Conservation (phyloP, 2,888 invertebrate genomes). For the Drosophila meridionalis region DNA sequence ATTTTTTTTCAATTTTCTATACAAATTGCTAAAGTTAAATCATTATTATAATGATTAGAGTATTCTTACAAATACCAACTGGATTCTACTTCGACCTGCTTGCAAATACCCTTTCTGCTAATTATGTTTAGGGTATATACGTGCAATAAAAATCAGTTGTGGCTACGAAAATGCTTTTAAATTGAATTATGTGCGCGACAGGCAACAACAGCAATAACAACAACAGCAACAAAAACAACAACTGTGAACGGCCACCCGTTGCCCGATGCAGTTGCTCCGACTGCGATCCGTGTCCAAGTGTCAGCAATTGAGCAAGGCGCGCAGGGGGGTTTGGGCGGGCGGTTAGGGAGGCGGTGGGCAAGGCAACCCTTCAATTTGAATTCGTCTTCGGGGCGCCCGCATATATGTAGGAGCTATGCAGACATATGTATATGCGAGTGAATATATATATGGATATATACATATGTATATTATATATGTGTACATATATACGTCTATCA, state of each 20-base stretch:
- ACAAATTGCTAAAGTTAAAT: background rate
- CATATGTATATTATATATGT: conserved; percentile 12
- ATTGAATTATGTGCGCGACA: conserved; percentile 75
- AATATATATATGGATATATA: conserved; percentile 5
- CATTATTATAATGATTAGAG: background rate
- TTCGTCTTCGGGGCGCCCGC: conserved; percentile 76
- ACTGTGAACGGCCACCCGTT: conserved; percentile 17
- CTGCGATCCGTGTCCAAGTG: conserved; percentile 72
- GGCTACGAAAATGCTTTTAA: conserved; percentile 56
- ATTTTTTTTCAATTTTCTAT: background rate
- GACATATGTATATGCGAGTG: background rate
- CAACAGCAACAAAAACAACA: background rate
- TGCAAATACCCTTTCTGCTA: conserved; percentile 9
- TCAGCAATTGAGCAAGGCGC: conserved; percentile 59
- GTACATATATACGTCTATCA: conserved; percentile 8
- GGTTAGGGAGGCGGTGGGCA: background rate
- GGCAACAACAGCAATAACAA: conserved; percentile 20
- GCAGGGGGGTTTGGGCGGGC: background rate
- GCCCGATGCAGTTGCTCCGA: conserved; percentile 43
- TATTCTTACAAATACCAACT: too few relatives aligned
- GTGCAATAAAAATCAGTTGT: conserved; percentile 51
- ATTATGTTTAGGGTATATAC: conserved; percentile 19
- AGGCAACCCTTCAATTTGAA: conserved; percentile 70
- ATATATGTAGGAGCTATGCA: conserved; percentile 59
- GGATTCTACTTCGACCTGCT: background rate